Evolutionary conservation across 2,113 vertebrate species (phyloP).

Genomic region (Tautogolabrus adspersus): DNA sequence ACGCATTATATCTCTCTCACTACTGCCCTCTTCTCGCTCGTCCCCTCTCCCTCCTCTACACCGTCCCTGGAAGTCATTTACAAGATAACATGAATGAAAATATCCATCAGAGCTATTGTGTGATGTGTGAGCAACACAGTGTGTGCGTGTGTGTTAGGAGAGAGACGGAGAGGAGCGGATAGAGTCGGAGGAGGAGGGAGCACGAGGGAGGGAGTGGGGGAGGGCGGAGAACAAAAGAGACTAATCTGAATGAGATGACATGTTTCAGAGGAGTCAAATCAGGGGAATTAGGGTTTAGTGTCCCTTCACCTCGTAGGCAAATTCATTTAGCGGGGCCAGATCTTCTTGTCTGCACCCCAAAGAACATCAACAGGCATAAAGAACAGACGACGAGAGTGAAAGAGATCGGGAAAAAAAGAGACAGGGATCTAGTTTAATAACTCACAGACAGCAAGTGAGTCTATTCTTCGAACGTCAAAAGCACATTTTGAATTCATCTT

Average conservation of each 20-base stretch:
- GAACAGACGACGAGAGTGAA: slow-evolving; percentile 50
- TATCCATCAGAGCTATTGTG: slow-evolving; percentile 75
- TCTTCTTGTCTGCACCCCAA: slow-evolving; percentile 54
- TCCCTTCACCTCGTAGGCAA: slow-evolving; percentile 74
- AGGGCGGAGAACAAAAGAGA: slow-evolving; percentile 82
- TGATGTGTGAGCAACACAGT: slow-evolving; percentile 74
- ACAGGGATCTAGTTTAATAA: slow-evolving; percentile 69
- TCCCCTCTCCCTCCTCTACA: slow-evolving; percentile 49
- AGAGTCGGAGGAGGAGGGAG: slow-evolving; percentile 28
- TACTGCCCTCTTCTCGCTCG: slow-evolving; percentile 59
- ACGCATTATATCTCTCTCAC: slow-evolving; percentile 75
- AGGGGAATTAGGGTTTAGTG: slow-evolving; percentile 81
- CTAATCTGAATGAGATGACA: slow-evolving; percentile 84
- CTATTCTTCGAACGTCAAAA: slow-evolving; percentile 70
- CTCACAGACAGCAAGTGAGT: slow-evolving; percentile 65
- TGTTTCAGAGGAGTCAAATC: slow-evolving; percentile 81
- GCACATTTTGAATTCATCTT: slow-evolving; percentile 72
- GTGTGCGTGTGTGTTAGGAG: slow-evolving; percentile 37
- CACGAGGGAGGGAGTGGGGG: slow-evolving; percentile 30
- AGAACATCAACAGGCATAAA: slow-evolving; percentile 65
- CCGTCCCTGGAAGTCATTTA: slow-evolving; percentile 83
- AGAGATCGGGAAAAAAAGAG: slow-evolving; percentile 44
- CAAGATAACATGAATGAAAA: slow-evolving; percentile 87
- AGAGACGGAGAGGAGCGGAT: slow-evolving; percentile 27
- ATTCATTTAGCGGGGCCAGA: slow-evolving; percentile 78